Conservation (phyloP, 2,888 invertebrate genomes). For the Trissolcus japonicus region DNA sequence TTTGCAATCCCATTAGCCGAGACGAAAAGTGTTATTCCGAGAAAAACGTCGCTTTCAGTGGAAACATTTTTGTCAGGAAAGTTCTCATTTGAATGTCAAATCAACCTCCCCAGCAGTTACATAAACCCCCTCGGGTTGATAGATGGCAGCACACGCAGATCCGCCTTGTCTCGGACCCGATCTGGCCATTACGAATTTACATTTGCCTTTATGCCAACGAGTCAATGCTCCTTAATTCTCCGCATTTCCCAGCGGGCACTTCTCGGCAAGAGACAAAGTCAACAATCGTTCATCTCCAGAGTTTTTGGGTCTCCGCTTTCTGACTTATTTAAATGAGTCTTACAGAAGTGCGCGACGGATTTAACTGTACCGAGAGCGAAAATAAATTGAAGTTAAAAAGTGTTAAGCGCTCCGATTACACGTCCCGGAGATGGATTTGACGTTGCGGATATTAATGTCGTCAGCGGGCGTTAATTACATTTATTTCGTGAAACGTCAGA, state of each 20-base stretch:
- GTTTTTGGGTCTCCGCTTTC: neutral
- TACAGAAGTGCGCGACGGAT: slow-evolving; percentile 26
- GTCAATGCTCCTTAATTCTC: neutral
- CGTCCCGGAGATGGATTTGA: slow-evolving; percentile 21
- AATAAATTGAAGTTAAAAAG: slow-evolving; percentile 39
- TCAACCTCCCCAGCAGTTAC: neutral
- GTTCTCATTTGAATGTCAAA: slow-evolving; percentile 13
- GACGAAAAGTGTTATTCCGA: neutral
- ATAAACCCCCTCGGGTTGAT: neutral
- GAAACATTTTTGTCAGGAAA: slow-evolving; percentile 11
- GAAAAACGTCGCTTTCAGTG: neutral
- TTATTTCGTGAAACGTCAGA: no score
- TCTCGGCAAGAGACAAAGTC: neutral
- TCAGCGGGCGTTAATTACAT: no score
- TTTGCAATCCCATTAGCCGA: no score
- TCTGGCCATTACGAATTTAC: no score
- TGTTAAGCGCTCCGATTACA: slow-evolving; percentile 23
- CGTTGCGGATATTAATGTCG: neutral
- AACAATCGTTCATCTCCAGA: slow-evolving; percentile 16
- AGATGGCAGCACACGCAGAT: neutral
- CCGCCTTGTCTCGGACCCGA: neutral
- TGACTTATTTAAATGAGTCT: slow-evolving; percentile 8
- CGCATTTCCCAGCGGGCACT: neutral
- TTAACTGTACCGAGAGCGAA: slow-evolving; percentile 26
- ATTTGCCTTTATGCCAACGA: neutral